Evolutionary conservation across 1,140 invertebrate genomes (phyloP), one percentile per base, ranked within the genome.

Genomic region (Ips nitidus): DNA sequence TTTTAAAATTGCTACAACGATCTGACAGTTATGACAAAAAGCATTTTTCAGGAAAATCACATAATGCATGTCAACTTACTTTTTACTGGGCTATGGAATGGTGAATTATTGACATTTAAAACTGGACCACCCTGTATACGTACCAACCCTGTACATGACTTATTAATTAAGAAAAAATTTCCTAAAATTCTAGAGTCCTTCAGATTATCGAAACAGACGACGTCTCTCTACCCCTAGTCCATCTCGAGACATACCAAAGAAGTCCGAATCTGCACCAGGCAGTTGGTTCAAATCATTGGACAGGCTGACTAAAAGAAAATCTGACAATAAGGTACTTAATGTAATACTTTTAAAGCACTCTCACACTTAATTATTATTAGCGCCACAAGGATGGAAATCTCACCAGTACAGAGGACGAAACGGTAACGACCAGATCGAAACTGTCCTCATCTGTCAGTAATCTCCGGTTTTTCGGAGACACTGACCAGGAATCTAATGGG

Each of bases 391-490:
- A 76, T 79, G 76, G 71, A 78, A 72, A 74, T 73, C 71, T 80
- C 82, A 76, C 79, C 81, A 83, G 53, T 72, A 75, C 71, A 40
- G 76, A 77, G 76, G 78, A 76, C 74, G 70, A 81, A 76, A 71
- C 76, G 76, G 43, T 80, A 81, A 66, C 77, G 37, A 74, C 72
- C 81, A 86, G 60, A 73, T 82, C 75, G 72, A 66, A 61, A 52
- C 39, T 66, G 2, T 66, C 62, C 6, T 60, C 62, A 1, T 84
- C 71, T 74, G 84, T 77, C 73, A 91, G 91, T 75, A 91, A 87
- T 80, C 82, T 93, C 3, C 84, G 91, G 41, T 92, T 92, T 82
- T 92, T 92, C 78, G 91, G 91, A 1, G 91, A 93, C 78, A 92
- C 90, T 1, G 91, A 92, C 77, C 82, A 85, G 58, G 90, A 91